Evolutionary conservation across 2,113 vertebrate genomes (phyloP), one percentile per base, ranked within the genome.

Genomic region (Origma solitaria): DNA sequence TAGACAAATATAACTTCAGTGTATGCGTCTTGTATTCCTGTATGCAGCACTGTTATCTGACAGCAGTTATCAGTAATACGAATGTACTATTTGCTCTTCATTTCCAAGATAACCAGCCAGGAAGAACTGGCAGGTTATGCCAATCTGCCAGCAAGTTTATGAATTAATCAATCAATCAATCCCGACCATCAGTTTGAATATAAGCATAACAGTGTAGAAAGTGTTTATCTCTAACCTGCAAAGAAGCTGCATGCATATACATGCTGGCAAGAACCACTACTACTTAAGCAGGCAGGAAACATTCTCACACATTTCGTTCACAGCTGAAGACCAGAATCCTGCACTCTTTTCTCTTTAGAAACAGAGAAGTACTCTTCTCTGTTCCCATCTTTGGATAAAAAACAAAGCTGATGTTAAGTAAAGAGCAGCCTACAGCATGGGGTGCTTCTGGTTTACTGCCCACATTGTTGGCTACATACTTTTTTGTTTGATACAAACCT

Each of bases 401-500:
- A 92, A 18, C 42, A 92, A 76, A 92, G 72, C 13, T 50, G 58
- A 78, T 44, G 68, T 27, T 80, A 40, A 50, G 62, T 27, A 86
- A 92, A 86, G 70, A 92, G 35, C 61, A 44, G 60, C 14, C 22
- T 15, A 62, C 27, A 71, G 65, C 66, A 13, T 30, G 27, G 13
- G 24, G 4, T 64, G 37, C 31, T 85, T 91, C 24, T 75, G 23
- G 47, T 47, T 82, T 65, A 87, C 42, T 15, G 16, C 40, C 35
- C 64, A 23, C 60, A 54, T 33, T 66, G 65, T 11, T 56, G 65
- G 19, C 35, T 27, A 71, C 24, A 24, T 25, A 88, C 7, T 23
- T 76, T 54, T 75, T 65, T 58, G 30, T 65, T 90, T 76, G 44
- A 51, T 95, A 97, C 95, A 91, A 95, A 99, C 99, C 99, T 99